Evolutionary conservation across 2,888 invertebrate genomes (phyloP).

Genomic region (Lapara coniferarum): DNA sequence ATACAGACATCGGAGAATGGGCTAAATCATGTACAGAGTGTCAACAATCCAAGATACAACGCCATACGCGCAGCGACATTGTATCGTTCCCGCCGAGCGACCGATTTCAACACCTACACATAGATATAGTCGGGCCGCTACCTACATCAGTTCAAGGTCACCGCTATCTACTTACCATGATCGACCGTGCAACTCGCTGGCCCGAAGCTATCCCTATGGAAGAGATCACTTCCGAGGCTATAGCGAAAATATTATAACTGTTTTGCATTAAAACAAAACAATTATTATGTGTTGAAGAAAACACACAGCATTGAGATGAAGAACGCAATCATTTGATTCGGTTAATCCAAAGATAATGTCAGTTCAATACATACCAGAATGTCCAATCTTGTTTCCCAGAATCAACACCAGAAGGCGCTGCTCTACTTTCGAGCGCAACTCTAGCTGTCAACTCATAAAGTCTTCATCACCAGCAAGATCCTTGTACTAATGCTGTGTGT

Average conservation of each 20-base stretch:
- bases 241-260: neutral
- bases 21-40: neutral
- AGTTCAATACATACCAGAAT: no score
- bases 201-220: conserved; percentile 25
- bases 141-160: conserved; percentile 13
- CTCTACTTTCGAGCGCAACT: no score
- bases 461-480: no score
- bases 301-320: no score
- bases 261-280: no score
- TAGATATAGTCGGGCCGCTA: conserved; percentile 11
- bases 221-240: neutral
- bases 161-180: conserved; percentile 30
- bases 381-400: no score
- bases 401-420: no score
- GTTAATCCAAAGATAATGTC: no score
- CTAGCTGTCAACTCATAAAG: no score
- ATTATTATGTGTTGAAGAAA: no score
- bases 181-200: conserved; percentile 27
- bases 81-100: neutral
- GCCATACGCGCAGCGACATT: neutral
- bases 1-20: neutral
- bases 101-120: conserved; percentile 7
- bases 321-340: no score
- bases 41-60: neutral
- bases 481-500: no score